Evolutionary conservation across 2,797 vertebrate genomes (phyloP), one percentile per base, ranked within the genome.

Genomic region (Sus cebifrons): DNA sequence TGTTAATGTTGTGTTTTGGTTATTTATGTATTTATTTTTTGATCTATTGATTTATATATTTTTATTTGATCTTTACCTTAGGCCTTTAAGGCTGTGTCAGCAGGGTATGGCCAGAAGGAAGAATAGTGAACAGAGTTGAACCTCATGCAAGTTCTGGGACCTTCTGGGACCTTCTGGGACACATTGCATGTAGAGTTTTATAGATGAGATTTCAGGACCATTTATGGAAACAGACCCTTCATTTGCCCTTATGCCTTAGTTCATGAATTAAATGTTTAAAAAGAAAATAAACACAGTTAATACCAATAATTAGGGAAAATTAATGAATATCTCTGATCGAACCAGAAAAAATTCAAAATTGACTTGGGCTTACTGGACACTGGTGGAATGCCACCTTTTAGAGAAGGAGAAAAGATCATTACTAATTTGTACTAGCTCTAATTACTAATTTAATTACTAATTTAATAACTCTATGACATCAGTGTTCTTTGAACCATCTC

Each of bases 1-100:
- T 96, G 88, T 95, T 96, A 96, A 84, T 91, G 89, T 96, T 93
- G 96, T 97, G 75, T 71, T 97, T 96, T 94, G 94, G 67, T 97
- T 96, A 90, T 96, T 97, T 96, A 90, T 96, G 88, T 56, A 93
- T 96, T 86, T 82, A 92, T 83, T 78, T 62, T 62, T 92, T 94
- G 25, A 87, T 71, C 86, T 94, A 70, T 96, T 74, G 74, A 65
- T 95, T 96, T 96, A 49, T 52, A 84, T 88, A 60, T 79, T 87
- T 92, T 81, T 79, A 96, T 92, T 89, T 97, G 85, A 91, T 95
- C 25, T 90, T 96, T 94, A 95, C 62, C 74, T 86, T 96, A 88
- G 70, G 96, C 97, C 96, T 97, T 96, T 97, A 98, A 96, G 97
- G 97, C 96, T 97, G 32, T 97, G 94, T 95, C 88, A 97, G 89